Conservation (phyloP, 2,797 vertebrate genomes). For the Silurus aristotelis region DNA sequence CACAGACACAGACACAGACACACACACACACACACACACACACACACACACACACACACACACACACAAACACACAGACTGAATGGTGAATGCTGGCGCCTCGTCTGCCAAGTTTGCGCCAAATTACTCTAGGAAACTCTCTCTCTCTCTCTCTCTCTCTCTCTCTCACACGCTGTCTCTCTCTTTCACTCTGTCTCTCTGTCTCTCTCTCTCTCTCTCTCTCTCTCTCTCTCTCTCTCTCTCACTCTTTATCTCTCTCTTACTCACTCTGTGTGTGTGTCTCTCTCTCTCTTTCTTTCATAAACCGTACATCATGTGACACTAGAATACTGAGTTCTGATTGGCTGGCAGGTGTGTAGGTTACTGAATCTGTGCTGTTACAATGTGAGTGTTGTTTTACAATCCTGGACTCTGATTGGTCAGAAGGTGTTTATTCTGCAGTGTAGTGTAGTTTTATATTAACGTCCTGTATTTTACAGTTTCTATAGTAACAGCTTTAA, state of each 20-base stretch:
- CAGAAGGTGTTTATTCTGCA: not conserved
- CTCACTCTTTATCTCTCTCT: not conserved
- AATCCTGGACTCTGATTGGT: not conserved
- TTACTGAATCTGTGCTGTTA: not conserved
- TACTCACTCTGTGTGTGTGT: not conserved
- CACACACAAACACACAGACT: slow-evolving; percentile 18
- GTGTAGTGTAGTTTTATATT: not conserved
- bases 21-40: slow-evolving; percentile 13
- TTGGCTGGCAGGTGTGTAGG: not conserved
- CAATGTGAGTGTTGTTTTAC: not conserved
- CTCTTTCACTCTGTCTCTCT: not conserved
- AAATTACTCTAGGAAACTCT: slow-evolving; percentile 21
- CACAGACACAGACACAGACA: not conserved
- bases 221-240: not conserved
- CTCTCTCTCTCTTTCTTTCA: not conserved
- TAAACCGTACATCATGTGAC: not conserved
- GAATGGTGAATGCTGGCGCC: slow-evolving; percentile 35
- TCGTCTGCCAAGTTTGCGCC: not conserved
- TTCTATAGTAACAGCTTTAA: not conserved
- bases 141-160: slow-evolving; percentile 4
- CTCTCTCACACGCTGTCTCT: not conserved
- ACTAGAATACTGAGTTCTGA: not conserved
- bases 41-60: not conserved
- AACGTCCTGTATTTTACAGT: not conserved
- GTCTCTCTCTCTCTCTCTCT: not conserved